phyloP scores from a whole-genome alignment of 2,888 invertebrate genomes.

The Hemistola chrysoprasaria region DNA sequence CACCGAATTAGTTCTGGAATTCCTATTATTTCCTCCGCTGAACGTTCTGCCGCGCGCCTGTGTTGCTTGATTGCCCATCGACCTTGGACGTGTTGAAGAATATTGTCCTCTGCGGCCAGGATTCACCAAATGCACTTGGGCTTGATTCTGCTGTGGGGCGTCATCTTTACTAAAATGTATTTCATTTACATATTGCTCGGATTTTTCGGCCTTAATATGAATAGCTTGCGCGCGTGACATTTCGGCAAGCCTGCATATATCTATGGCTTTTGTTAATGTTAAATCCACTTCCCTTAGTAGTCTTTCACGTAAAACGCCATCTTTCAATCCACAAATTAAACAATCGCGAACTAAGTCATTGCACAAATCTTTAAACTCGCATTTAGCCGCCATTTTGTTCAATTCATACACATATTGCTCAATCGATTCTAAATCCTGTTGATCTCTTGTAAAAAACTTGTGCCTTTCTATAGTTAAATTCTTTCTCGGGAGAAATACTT shows the following conservation, averaged over 20 bases:
- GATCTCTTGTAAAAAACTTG: not conserved
- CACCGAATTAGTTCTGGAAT: not conserved
- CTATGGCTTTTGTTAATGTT: not conserved
- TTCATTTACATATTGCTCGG: not conserved
- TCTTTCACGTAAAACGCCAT: not conserved
- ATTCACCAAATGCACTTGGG: too few relatives aligned
- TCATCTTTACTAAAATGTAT: too few relatives aligned
- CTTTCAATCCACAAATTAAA: not conserved
- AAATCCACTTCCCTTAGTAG: not conserved
- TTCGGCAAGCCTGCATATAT: slow-evolving; percentile 1
- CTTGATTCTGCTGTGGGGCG: too few relatives aligned
- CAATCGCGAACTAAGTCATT: slow-evolving; percentile 1
- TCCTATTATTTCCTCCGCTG: not conserved
- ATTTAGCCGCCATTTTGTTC: slow-evolving; percentile 2
- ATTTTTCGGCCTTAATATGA: slow-evolving; percentile 12
- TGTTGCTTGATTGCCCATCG: not conserved
- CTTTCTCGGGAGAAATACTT: not conserved
- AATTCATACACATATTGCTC: slow-evolving; percentile 2
- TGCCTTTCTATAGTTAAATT: not conserved
- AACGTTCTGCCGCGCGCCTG: not conserved
- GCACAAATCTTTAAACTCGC: slow-evolving; percentile 1
- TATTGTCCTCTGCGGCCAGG: not conserved
- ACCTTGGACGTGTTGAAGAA: not conserved
- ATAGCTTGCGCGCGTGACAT: slow-evolving; percentile 14
- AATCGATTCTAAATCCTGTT: not conserved